phyloP scores from a whole-genome alignment of 2,113 vertebrate species.

The Callaeas wilsoni region DNA sequence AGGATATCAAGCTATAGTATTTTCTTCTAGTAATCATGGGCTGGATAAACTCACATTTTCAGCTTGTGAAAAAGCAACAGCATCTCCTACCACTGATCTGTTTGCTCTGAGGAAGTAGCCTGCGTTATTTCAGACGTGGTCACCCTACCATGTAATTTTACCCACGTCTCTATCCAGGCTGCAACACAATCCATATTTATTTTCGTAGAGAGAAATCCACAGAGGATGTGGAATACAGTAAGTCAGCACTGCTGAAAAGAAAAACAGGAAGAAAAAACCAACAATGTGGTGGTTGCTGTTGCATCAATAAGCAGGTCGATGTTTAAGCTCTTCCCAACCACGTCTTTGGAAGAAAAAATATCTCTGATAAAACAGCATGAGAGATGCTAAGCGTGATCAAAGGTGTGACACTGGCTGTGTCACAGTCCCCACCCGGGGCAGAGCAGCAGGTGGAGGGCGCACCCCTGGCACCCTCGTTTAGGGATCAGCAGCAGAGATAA shows the following conservation, averaged over 20 bases:
- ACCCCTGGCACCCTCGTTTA: fast-evolving
- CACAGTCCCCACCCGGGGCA: background rate
- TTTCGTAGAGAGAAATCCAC: background rate
- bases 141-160: background rate
- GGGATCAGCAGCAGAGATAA: background rate
- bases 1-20: background rate
- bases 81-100: background rate
- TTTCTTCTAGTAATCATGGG: background rate
- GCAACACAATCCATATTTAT: background rate
- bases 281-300: fast-evolving
- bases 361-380: background rate
- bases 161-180: background rate
- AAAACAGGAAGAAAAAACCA: background rate
- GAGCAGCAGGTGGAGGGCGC: background rate
- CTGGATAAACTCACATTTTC: background rate
- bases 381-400: fast-evolving
- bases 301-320: background rate
- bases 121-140: background rate
- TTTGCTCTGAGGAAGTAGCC: background rate
- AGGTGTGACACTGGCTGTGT: background rate
- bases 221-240: background rate
- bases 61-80: background rate
- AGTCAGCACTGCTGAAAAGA: background rate
- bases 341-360: background rate
- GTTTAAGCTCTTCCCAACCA: background rate